These are phyloP conservation scores for Acanthurus tractus DNA, from an alignment of 2,797 vertebrate species.

Conservation along the genomic window DNA sequence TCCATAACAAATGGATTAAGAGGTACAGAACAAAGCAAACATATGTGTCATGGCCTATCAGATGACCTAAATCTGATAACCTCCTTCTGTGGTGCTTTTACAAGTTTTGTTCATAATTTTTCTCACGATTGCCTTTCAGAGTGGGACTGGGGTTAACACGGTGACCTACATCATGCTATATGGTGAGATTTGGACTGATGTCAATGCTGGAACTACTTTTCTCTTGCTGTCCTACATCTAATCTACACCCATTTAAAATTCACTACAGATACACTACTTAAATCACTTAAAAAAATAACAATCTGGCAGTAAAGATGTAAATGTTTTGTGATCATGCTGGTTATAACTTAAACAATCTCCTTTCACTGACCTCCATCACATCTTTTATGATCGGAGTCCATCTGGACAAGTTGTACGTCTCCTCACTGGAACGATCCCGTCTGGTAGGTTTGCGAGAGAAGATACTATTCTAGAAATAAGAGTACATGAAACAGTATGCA, in stretches of 20 bases:
- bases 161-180: constrained; percentile 35
- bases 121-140: constrained; percentile 29
- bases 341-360: not conserved
- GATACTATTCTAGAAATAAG: constrained; percentile 70
- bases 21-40: not conserved
- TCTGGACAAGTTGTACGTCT: constrained; percentile 94
- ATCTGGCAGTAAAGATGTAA: not conserved
- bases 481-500: not conserved
- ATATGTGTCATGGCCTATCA: constrained; percentile 31
- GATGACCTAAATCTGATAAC: constrained; percentile 60
- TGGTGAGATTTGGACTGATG: not conserved
- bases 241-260: not conserved
- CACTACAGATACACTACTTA: not conserved
- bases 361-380: constrained; percentile 92
- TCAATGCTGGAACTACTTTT: not conserved
- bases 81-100: constrained; percentile 22
- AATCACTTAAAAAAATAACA: not conserved
- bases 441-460: constrained; percentile 85
- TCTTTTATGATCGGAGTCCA: constrained; percentile 98
- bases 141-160: not conserved
- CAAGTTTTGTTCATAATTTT: constrained; percentile 10
- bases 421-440: constrained; percentile 90
- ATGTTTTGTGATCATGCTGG: not conserved
- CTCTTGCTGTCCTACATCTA: not conserved
- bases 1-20: constrained; percentile 1